These are phyloP conservation scores for Syrphus vitripennis DNA, from an alignment of 2,888 invertebrate species.

Conservation along the genomic window DNA sequence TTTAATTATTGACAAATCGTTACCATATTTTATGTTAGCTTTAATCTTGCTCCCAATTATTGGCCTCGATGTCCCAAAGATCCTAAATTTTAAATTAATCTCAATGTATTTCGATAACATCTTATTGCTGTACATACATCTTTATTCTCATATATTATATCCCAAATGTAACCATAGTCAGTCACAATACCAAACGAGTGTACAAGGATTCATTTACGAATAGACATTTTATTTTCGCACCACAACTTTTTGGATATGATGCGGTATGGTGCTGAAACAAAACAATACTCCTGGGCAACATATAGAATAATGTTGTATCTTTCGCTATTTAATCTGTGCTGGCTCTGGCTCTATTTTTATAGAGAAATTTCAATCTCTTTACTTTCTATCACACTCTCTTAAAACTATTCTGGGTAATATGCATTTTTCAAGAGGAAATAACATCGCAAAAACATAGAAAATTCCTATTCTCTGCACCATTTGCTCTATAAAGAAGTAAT, in stretches of 20 bases:
- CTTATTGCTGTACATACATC: background rate
- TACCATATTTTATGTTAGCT: background rate
- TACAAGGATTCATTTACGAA: background rate
- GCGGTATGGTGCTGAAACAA: too few relatives aligned
- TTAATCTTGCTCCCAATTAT: background rate
- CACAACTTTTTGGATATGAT: background rate
- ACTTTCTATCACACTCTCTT: background rate
- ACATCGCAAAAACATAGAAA: slow-evolving; percentile 17
- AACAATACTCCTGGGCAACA: background rate
- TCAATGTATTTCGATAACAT: background rate
- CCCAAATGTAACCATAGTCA: background rate
- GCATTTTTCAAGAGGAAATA: background rate
- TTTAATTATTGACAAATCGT: background rate
- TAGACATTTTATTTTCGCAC: background rate
- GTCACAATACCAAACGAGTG: background rate
- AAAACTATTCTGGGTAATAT: background rate
- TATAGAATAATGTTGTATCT: background rate
- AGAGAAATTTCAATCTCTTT: background rate
- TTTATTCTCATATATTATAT: background rate
- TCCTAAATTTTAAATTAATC: background rate
- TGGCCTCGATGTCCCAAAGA: background rate
- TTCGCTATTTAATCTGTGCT: background rate
- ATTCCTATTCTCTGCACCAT: background rate
- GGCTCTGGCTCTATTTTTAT: background rate
- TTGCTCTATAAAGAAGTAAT: background rate